Base-by-base conservation (phyloP, 2,888 invertebrate species). In the Conus canariensis region DNA sequence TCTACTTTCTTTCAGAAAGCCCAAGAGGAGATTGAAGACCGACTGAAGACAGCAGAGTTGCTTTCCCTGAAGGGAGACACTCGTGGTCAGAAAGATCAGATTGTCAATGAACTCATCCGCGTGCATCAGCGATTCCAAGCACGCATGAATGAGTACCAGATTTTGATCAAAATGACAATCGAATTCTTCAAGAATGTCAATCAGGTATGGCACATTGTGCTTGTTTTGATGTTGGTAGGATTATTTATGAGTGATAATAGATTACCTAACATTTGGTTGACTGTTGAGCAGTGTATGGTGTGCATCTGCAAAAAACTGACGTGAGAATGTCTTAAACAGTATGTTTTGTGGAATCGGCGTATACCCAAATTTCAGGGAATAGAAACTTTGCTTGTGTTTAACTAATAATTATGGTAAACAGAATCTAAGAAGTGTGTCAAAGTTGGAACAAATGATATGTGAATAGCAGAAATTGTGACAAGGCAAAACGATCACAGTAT, bases 131-230 rank as follows among this genome's bases (percentile, higher is more conserved):
- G 97, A 93, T 96, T 98, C 90, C 97, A 97, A 93, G 97, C 97
- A 91, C 97, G 98, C 90, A 97, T 97, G 83, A 97, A 97, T 22
- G 97, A 98, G 94, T 98, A 98, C 95, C 97, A 97, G 95, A 97
- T 97, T 45, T 96, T 98, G 87, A 95, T 98, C 88, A 97, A 98
- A 95, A 97, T 97, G 96, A 96, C 98, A 87, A 97, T 98, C 91
- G 97, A 97, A 88, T 98, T 98, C 96, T 97, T 98, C 96, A 97
- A 97, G 93, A 97, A 97, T 94, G 96, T 98, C 90, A 96, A 97
- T 91, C 97, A 97, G 96, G 97, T 97, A 94, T 94, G 92, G 16
- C 8, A 45, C 45, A 59, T 64, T 59, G 64, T 90, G 70, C 4
- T 19, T 86, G 64, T 22, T 58, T 8, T 56, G 25, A 22, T 14